These are phyloP conservation scores for Hydropsyche tenuis DNA, from an alignment of 1,140 invertebrate species.

Conservation along the genomic window DNA sequence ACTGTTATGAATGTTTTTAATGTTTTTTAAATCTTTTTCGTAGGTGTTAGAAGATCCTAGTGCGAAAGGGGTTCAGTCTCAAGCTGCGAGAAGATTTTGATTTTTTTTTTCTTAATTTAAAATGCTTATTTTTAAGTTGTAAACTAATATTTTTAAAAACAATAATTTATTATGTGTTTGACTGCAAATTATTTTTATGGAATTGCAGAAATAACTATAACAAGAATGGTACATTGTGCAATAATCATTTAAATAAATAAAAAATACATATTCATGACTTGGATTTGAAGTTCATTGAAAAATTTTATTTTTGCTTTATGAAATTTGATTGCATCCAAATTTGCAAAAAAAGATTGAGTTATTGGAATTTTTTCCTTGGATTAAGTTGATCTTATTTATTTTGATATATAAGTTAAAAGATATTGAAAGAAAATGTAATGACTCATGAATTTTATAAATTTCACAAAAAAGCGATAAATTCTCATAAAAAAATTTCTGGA, in stretches of 20 bases:
- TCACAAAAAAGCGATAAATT: too few species aligned
- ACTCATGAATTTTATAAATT: too few species aligned
- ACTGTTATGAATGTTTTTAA: too few species aligned
- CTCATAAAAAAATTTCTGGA: too few species aligned
- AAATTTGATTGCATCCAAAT: too few species aligned
- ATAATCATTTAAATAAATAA: background rate
- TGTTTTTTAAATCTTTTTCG: conserved; percentile 33
- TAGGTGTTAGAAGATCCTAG: conserved; percentile 60
- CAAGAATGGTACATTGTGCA: background rate
- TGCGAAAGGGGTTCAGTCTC: conserved; percentile 54
- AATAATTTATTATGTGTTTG: conserved; percentile 2
- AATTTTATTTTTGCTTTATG: too few species aligned
- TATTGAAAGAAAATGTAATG: too few species aligned
- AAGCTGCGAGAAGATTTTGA: conserved; percentile 54
- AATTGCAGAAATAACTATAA: conserved; percentile 13
- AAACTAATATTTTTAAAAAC: background rate
- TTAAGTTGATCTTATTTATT: too few species aligned
- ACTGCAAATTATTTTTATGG: background rate
- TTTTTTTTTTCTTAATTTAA: background rate
- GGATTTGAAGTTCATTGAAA: too few species aligned
- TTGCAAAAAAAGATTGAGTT: too few species aligned
- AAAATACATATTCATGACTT: background rate
- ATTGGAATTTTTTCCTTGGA: too few species aligned
- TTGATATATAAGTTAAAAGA: too few species aligned
- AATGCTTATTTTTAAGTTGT: background rate